Percentiles rank a stretch among this genome's conserved stretches.
Evolutionary conservation across 1,140 invertebrate species (phyloP).

Genomic region (Druon quercuslanigerum): DNA sequence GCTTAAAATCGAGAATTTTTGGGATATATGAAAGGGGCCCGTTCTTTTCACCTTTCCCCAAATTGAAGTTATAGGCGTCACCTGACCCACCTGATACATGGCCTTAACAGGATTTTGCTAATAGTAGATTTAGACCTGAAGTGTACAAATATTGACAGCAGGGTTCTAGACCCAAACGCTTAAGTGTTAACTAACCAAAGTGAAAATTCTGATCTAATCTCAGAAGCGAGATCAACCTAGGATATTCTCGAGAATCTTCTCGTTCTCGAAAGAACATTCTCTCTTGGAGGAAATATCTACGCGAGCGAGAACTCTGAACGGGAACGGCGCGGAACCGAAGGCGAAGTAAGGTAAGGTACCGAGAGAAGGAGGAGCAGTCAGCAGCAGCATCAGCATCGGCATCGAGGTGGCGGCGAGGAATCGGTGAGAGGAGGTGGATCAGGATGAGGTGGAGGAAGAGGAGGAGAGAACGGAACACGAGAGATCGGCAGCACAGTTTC

Average conservation of each 20-base stretch:
- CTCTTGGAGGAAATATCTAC: slow-evolving; percentile 11
- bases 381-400: slow-evolving; percentile 35
- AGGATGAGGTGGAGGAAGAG: slow-evolving; percentile 47
- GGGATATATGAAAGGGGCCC: no score
- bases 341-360: slow-evolving; percentile 56
- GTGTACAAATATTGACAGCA: no score
- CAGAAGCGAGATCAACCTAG: not conserved
- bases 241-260: not conserved
- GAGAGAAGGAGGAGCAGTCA: slow-evolving; percentile 42
- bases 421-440: slow-evolving; percentile 47
- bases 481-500: slow-evolving; percentile 72
- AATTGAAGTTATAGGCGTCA: no score
- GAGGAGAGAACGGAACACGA: slow-evolving; percentile 65
- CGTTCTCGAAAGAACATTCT: not conserved
- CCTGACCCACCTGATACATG: no score
- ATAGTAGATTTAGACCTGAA: no score
- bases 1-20: no score
- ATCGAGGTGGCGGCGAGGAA: slow-evolving; percentile 47
- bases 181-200: no score
- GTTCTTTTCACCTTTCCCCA: no score
- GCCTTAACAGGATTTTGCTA: no score
- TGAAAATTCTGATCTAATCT: no score
- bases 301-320: slow-evolving; percentile 7
- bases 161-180: no score
- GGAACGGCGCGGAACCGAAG: slow-evolving; percentile 46